Evolutionary conservation across 1,140 invertebrate genomes (phyloP), one percentile per base, ranked within the genome.

Genomic region (Polypedilum vanderplanki): DNA sequence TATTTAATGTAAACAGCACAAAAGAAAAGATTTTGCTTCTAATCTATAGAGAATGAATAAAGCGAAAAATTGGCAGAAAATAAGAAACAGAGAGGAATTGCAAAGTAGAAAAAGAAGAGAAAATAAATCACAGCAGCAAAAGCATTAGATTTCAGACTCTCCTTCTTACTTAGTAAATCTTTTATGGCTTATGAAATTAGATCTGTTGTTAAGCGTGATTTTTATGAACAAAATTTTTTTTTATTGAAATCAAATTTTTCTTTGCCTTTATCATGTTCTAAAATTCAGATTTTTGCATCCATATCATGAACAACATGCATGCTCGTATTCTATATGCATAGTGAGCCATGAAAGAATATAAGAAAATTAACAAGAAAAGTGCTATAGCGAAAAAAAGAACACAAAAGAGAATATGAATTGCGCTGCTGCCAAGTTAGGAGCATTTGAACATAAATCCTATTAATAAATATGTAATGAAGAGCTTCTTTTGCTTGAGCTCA

Each of bases 251-350:
- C 41, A 46, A 46, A 46, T 15, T 15, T 46, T 12, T 12, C 8
- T 12, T 46, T 46, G 8, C 8, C 41, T 46, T 12, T 3, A 41
- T 7, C 5, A 8, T 1, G 8, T 12, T 46, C 1, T 46, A 46
- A 46, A 46, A 12, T 46, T 1, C 8, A 4, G 1, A 46, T 46
- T 46, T 46, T 15, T 46, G 41, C 46, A 57, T 57, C 12, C 46
- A 57, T 57, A 57, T 57, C 46, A 57, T n/a, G n/a, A n/a, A n/a
- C n/a, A n/a, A n/a, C n/a, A n/a, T 57, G 46, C 46, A 57, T 57
- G 46, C 5, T 57, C 9, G 41, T 46, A n/a, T 12, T 12, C 46
- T 57, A 12, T n/a, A 15, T 57, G 46, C 4, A 46, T 8, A 15
- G 46, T 57, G 3, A 1, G 5, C 24, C 5, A 33, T 33, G 24